Base-by-base conservation (phyloP, 1,140 invertebrate genomes). In the Drosophila kikkawai region DNA sequence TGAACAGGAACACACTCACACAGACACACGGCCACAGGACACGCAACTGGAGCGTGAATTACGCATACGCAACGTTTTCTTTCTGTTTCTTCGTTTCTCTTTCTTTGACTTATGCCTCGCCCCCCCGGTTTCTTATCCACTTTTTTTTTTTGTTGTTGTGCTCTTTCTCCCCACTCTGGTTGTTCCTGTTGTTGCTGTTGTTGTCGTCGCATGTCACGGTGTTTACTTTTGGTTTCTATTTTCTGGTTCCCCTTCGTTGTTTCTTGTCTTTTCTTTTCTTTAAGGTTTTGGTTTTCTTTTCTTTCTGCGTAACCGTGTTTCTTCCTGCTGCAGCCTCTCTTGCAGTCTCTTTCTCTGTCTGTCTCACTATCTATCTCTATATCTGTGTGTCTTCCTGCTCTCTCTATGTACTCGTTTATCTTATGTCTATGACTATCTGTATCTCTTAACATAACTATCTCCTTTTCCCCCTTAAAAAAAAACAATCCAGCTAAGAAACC, bases 11-110 rank as follows among this genome's bases (percentile, higher is more conserved):
- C 11, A 64, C 39, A 73, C 63, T 61, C 48, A 34, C 47, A 48
- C 48, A 61, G 39, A 47, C 36, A 79, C 47, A 75, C 45, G 34
- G 48, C 61, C 32, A 60, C 58, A 83, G 80, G 57, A 80, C 59
- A 88, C 80, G 81, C 85, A 88, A 88, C 78, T 88, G 85, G 85
- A 88, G 84, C 84, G 84, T 88, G 67, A 88, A 88, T 88, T 88
- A 88, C 84, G 84, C 81, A 88, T 88, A 90, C 85, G 85, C 85
- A 90, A 88, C 85, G 85, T 90, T 85, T 71, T 75, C 74, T 79
- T 79, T 79, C 70, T 57, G 70, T 80, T 65, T 73, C 63, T 85
- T 61, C 64, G 70, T 75, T 65, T 81, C 55, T 74, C 34, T 53
- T 71, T 42, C 68, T 63, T 77, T 63, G 55, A 47, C 75, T 58